Conservation (phyloP, 2,797 vertebrate species). For the Spinibarbus caldwelli region DNA sequence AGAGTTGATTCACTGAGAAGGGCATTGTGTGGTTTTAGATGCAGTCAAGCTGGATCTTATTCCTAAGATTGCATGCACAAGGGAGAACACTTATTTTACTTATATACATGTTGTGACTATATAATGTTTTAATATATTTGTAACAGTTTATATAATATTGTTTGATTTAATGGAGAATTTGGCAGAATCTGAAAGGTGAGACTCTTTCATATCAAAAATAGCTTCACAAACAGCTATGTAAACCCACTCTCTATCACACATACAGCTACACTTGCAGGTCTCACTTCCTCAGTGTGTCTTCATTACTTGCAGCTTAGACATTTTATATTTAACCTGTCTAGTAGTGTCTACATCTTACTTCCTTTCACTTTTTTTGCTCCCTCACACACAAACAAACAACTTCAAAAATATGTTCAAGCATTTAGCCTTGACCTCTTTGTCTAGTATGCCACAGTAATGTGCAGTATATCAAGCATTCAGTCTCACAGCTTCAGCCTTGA, state of each 20-base stretch:
- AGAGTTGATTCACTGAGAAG: slow-evolving; percentile 19
- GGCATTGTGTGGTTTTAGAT: slow-evolving; percentile 27
- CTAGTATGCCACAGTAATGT: background rate
- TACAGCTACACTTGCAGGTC: background rate
- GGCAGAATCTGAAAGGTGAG: background rate
- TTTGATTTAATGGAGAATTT: background rate
- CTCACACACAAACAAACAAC: too few relatives aligned
- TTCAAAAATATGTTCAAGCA: background rate
- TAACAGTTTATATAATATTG: background rate
- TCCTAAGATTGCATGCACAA: background rate
- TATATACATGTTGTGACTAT: background rate
- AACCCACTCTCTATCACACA: background rate
- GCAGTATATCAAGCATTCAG: background rate
- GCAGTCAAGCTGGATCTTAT: slow-evolving; percentile 25
- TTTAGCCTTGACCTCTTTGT: background rate
- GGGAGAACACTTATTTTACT: too few relatives aligned
- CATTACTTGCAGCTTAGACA: background rate
- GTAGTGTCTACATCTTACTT: background rate
- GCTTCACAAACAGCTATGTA: background rate
- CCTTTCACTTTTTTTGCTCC: background rate
- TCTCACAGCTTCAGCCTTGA: background rate
- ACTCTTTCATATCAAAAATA: background rate
- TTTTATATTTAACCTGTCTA: background rate
- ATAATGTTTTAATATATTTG: background rate
- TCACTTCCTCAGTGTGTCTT: background rate